Conservation (phyloP, 2,888 invertebrate genomes). For the Gryllus longicercus region DNA sequence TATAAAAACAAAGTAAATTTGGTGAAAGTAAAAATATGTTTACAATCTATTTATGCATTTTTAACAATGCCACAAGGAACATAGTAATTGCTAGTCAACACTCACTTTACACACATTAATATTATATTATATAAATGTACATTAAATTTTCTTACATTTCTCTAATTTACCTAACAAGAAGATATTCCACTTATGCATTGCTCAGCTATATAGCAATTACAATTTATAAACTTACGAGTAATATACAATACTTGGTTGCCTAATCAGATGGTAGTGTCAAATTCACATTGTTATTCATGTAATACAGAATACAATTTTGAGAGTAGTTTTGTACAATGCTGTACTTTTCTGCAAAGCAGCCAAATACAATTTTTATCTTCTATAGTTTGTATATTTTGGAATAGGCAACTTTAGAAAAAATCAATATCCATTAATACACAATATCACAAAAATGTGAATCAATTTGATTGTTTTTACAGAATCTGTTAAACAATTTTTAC, state of each 20-base stretch:
- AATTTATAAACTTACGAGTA: background rate
- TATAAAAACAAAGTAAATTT: background rate
- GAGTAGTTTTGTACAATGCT: too few species aligned
- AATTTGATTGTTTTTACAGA: background rate
- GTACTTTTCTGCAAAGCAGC: too few species aligned
- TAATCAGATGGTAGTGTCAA: background rate
- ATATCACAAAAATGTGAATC: too few species aligned
- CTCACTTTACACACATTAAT: background rate
- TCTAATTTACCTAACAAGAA: background rate
- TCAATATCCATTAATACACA: too few species aligned
- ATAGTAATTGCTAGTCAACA: background rate
- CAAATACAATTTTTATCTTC: too few species aligned
- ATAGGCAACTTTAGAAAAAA: too few species aligned
- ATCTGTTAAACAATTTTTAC: background rate
- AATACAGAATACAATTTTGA: too few species aligned
- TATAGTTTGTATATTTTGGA: too few species aligned
- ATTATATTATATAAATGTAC: background rate
- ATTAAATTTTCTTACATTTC: background rate
- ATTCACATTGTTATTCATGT: too few species aligned
- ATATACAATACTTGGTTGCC: background rate
- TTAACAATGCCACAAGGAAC: conserved; percentile 3
- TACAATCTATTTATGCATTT: background rate
- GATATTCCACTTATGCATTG: background rate
- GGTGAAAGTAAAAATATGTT: background rate
- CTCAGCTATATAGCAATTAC: background rate